Conservation (phyloP, 2,888 invertebrate species). For the Drosophila hamatofila region DNA sequence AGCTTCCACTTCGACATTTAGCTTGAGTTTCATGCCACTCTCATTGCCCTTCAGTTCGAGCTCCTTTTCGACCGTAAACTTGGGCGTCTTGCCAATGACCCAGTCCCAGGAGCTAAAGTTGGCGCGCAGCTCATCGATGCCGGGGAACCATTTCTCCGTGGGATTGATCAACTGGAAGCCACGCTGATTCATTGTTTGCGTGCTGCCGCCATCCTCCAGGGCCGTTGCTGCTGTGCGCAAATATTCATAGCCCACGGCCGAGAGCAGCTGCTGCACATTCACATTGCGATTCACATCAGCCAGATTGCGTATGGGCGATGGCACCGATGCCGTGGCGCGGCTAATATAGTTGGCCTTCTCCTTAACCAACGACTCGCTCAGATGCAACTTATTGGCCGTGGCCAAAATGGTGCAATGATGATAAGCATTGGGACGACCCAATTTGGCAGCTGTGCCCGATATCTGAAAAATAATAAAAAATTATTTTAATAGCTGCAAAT, state of each 20-base stretch:
- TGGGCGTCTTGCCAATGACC: slow-evolving; percentile 94
- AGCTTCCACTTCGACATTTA: slow-evolving; percentile 86
- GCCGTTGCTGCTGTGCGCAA: slow-evolving; percentile 90
- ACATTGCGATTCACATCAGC: slow-evolving; percentile 90
- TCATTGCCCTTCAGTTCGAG: slow-evolving; percentile 85
- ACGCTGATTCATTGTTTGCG: slow-evolving; percentile 90
- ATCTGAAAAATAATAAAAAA: slow-evolving; percentile 87
- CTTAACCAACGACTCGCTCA: slow-evolving; percentile 90
- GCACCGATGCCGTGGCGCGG: slow-evolving; percentile 94
- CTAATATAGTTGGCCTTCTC: slow-evolving; percentile 92
- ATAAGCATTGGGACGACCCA: slow-evolving; percentile 95
- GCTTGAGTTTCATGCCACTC: slow-evolving; percentile 87
- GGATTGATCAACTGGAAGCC: slow-evolving; percentile 95
- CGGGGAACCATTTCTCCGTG: slow-evolving; percentile 95
- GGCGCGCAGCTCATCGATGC: slow-evolving; percentile 89
- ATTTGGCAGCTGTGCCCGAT: slow-evolving; percentile 97
- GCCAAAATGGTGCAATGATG: slow-evolving; percentile 98
- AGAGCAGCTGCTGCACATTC: slow-evolving; percentile 90
- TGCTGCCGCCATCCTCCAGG: slow-evolving; percentile 90
- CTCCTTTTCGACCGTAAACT: slow-evolving; percentile 89
- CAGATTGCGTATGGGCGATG: slow-evolving; percentile 93
- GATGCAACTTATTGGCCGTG: slow-evolving; percentile 91
- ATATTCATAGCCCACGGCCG: slow-evolving; percentile 93
- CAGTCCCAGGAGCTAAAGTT: slow-evolving; percentile 94
- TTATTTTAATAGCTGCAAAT: neutral